Base-by-base conservation (phyloP, 2,888 invertebrate species). In the Erynnis tages region DNA sequence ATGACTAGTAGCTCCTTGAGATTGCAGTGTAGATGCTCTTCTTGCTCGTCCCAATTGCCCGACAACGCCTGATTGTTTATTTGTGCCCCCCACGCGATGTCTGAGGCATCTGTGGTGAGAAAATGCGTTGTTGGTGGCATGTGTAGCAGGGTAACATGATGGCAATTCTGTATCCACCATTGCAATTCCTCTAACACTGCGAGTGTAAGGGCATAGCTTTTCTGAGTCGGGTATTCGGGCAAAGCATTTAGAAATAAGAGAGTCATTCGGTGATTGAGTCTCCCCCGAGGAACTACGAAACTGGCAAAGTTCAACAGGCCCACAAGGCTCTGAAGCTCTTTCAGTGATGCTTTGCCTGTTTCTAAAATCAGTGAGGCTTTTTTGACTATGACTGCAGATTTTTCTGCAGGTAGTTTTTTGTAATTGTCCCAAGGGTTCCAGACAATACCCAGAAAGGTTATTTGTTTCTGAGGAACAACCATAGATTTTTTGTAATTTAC, bases 221-320 rank as follows among this genome's bases (percentile, higher is more conserved):
- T 25, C 5, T n/a, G 41, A 1, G 55, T 6, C 29, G 21, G 25
- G 5, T 17, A 5, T 6, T 1, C 11, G 10, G 35, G 21, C 0
- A 45, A n/a, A 1, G 25, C 23, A 5, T 13, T 40, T 5, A 14
- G 10, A 10, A 40, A 53, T 1, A 3, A 13, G n/a, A 53, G 32
- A 1, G 54, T 25, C 1, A 29, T 27, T 0, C 57, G 55, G 30
- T 32, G 43, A 27, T 59, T 19, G 5, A 61, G 13, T 1, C 58
- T 23, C 8, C 60, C 57, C 0, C 23, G 5, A 0, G 57, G 60
- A 1, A 59, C 44, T 0, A 45, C 49, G 19, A 55, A 57, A 14
- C 55, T 57, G 7, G 56, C 58, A 23, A 60, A 60, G 16, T 57
- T 59, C 13, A 61, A 8, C 0, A 37, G n/a, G 2, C 61, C 59